A percentile compares a stretch with the other conserved stretches of the same genome.
Evolutionary conservation across 2,888 invertebrate genomes (phyloP).

Genomic region (Volucella inflata): DNA sequence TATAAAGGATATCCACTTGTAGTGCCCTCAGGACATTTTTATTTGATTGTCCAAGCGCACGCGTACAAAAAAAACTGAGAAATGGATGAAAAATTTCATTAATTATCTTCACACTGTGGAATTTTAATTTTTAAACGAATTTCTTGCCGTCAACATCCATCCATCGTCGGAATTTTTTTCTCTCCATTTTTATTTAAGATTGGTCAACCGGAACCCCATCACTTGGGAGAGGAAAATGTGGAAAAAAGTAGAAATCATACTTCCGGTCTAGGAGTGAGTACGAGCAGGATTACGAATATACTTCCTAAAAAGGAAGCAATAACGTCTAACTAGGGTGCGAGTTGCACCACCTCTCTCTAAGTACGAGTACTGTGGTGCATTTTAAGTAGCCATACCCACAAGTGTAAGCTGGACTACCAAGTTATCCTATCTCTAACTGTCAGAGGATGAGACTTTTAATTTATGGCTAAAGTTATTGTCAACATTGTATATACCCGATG

Average conservation of each 20-base stretch:
- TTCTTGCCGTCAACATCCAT: neutral
- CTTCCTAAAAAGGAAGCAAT: conserved; percentile 9
- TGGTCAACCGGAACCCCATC: conserved; percentile 12
- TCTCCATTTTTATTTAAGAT: neutral
- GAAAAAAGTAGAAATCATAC: neutral
- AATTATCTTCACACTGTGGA: conserved; percentile 21
- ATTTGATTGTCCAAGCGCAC: neutral
- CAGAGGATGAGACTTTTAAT: conserved; percentile 64
- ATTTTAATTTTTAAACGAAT: conserved; percentile 24
- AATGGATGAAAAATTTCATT: conserved; percentile 13
- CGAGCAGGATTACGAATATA: neutral
- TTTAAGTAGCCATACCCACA: conserved; percentile 15
- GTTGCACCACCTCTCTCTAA: conserved; percentile 10
- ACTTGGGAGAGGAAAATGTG: neutral
- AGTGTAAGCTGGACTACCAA: neutral
- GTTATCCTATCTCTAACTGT: conserved; percentile 2
- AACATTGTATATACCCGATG: conserved; percentile 38
- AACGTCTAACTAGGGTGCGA: conserved; percentile 7
- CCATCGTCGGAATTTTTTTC: neutral
- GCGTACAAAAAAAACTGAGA: neutral
- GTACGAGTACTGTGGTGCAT: conserved; percentile 38
- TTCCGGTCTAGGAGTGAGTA: neutral
- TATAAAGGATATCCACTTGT: neutral
- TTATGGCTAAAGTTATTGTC: conserved; percentile 67
- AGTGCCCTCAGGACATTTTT: neutral